Evolutionary conservation across 1,140 invertebrate species (phyloP), one percentile per base, ranked within the genome.

Genomic region (Drosophila micromelanica): DNA sequence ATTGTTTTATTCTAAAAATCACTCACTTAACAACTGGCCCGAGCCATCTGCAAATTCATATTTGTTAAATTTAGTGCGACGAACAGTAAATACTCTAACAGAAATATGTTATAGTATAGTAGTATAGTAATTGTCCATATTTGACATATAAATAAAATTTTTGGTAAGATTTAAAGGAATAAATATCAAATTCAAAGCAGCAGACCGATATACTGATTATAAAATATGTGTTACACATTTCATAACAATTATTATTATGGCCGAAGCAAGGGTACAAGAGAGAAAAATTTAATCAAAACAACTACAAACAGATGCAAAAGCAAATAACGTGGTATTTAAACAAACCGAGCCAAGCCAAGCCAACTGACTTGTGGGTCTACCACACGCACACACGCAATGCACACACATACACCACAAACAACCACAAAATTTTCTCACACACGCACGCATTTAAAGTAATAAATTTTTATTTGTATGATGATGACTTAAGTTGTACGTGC

Each of bases 401-500:
- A 48, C 43, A 48, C 43, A 42, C 6, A 51, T 32, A 49, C 37
- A 68, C 37, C 9, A 27, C 30, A 43, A 35, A 57, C 49, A 43
- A 15, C 27, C 27, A 15, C 15, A 67, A 56, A 71, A 7, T 27
- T 30, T 23, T 30, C 46, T 8, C 27, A 45, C 38, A 43, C 56
- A 60, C 63, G 56, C 38, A 56, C 74, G 49, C 78, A 80, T 85
- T 85, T 85, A 77, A 85, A 85, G 74, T 72, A 84, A 87, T 87
- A 87, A 69, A 87, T 87, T 87, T 87, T 84, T 87, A 87, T 87
- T 87, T 87, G 75, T 87, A 82, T 84, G 84, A 89, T 87, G 82
- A 87, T 87, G 84, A 89, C 84, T 87, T 87, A 82, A 87, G 84
- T 84, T 89, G 79, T 82, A 79, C 82, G 84, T 79, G 82, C 82